Evolutionary conservation across 2,113 vertebrate genomes (phyloP), one percentile per base, ranked within the genome.

Genomic region (Rhinoptilus africanus): DNA sequence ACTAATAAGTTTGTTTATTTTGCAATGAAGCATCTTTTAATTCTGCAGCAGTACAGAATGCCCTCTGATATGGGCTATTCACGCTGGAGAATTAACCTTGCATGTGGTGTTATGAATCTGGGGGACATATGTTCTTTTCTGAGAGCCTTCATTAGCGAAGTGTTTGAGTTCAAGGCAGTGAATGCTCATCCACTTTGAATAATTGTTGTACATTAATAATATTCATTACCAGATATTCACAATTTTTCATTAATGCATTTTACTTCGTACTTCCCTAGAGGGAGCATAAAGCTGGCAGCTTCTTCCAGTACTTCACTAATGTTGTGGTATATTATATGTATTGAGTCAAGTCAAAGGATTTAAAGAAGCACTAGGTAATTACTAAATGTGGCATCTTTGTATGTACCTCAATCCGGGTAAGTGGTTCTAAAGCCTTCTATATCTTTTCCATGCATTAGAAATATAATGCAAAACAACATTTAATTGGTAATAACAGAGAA

Each of bases 401-500:
- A 16, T 73, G 74, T 92, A 81, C 89, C 68, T 95, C 30, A 88
- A 9, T 73, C 50, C 84, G 95, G 69, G 77, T 94, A 72, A 89
- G 69, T 78, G 57, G 14, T 69, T 88, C 57, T 51, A 73, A 96
- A 93, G 48, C 62, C 88, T 79, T 78, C 62, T 91, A 2, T 85
- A 82, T 79, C 81, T 93, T 96, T 79, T 62, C 41, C 91, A 30
- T 77, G 66, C 80, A 92, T 95, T 85, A 80, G 88, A 89, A 95
- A 93, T 82, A 85, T 9, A 60, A 96, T 73, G 62, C 85, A 92
- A 51, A 93, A 85, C 92, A 97, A 87, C 96, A 91, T 97, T 97
- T 98, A 98, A 97, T 97, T 97, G 95, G 82, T 93, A 97, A 97
- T 95, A 97, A 97, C 80, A 93, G 85, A 90, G 91, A 97, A 97